These are phyloP conservation scores for Microcebus lehilahytsara DNA, from an alignment of 2,113 vertebrate species.

Conservation along the genomic window DNA sequence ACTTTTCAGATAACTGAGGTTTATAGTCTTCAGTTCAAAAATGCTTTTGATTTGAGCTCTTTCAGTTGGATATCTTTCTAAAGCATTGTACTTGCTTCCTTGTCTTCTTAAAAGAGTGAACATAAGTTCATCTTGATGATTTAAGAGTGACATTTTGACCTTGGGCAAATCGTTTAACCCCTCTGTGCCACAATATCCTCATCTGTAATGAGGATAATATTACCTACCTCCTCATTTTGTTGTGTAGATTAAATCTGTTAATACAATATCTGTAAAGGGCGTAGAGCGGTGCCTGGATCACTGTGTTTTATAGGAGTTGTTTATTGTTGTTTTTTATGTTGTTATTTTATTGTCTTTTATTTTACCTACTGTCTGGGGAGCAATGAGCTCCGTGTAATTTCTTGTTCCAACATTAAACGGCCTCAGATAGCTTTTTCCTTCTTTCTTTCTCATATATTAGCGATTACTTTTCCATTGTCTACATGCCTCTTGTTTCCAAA, in stretches of 20 bases:
- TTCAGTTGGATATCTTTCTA: not conserved
- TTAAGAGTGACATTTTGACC: not conserved
- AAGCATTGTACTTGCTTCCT: not conserved
- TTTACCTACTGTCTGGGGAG: not conserved
- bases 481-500: not conserved
- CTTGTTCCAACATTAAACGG: not conserved
- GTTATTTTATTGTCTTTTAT: not conserved
- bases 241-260: not conserved
- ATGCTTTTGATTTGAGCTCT: constrained; percentile 10
- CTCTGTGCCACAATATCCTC: not conserved
- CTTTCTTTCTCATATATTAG: not conserved
- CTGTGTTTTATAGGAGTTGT: not conserved
- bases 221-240: not conserved
- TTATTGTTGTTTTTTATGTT: not conserved
- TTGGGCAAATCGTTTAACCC: not conserved
- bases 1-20: not conserved
- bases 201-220: not conserved
- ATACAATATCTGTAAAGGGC: not conserved
- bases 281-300: not conserved
- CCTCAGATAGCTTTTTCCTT: not conserved
- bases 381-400: not conserved
- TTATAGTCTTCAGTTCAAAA: not conserved
- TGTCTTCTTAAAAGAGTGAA: not conserved
- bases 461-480: not conserved
- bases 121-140: not conserved